Evolutionary conservation across 2,888 invertebrate genomes (phyloP).

Genomic region (Bembecia ichneumoniformis): DNA sequence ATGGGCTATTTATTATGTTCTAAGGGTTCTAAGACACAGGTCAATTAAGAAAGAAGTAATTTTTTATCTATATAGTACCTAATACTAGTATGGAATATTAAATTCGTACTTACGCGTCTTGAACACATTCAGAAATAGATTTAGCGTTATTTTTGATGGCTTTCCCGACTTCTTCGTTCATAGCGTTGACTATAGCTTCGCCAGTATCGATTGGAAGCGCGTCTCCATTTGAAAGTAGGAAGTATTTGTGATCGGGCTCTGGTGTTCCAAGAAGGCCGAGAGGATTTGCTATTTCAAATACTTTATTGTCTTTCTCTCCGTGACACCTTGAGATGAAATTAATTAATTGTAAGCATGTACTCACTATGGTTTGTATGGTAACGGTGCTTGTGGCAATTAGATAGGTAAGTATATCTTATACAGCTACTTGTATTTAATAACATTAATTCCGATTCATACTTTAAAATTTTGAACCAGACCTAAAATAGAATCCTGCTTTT

Average conservation of each 20-base stretch:
- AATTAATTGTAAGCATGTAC: background rate
- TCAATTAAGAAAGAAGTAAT: too few species aligned
- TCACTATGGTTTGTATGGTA: background rate
- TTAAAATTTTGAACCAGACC: too few species aligned
- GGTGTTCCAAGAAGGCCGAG: slow-evolving; percentile 45
- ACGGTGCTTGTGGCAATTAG: too few species aligned
- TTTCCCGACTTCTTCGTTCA: slow-evolving; percentile 29
- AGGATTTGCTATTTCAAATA: slow-evolving; percentile 70
- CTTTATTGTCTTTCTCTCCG: slow-evolving; percentile 76
- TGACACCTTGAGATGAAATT: slow-evolving; percentile 65
- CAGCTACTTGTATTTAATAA: too few species aligned
- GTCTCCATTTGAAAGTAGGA: slow-evolving; percentile 44
- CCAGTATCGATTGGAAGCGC: slow-evolving; percentile 27
- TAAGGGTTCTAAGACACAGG: too few species aligned
- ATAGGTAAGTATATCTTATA: too few species aligned
- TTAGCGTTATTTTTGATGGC: slow-evolving; percentile 38
- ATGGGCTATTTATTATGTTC: too few species aligned
- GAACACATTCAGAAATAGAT: slow-evolving; percentile 36
- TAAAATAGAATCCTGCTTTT: too few species aligned
- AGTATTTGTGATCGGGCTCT: slow-evolving; percentile 33
- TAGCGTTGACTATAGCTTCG: slow-evolving; percentile 24
- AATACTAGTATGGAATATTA: too few species aligned
- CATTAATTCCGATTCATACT: too few species aligned
- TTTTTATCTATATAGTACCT: too few species aligned
- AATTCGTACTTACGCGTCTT: slow-evolving; percentile 28